Percentiles rank a stretch among this genome's conserved stretches.
phyloP scores from a whole-genome alignment of 1,140 invertebrate genomes.

The Lethrus apterus region DNA sequence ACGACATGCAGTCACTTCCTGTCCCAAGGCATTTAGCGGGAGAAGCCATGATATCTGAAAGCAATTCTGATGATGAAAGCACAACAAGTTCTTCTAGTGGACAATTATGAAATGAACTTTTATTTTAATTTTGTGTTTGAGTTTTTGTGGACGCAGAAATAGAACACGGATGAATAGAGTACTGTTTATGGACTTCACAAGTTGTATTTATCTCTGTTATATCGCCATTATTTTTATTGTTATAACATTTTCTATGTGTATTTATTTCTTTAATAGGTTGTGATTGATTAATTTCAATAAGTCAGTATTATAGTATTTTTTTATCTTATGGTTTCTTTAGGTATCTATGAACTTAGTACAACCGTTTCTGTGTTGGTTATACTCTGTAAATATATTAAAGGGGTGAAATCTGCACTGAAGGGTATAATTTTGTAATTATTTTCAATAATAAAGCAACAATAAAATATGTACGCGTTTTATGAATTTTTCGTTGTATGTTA shows the following conservation, averaged over 20 bases:
- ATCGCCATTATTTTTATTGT: background rate
- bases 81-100: conserved; percentile 39
- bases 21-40: conserved; percentile 54
- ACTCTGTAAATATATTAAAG: no score
- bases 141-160: background rate
- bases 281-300: conserved; percentile 13
- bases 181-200: background rate
- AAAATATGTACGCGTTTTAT: no score
- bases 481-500: no score
- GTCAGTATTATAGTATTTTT: conserved; percentile 13
- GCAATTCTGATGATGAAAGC: conserved; percentile 49
- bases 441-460: no score
- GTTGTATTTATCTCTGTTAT: background rate
- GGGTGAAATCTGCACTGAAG: no score
- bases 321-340: conserved; percentile 4
- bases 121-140: no score
- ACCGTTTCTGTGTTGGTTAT: no score
- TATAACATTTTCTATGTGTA: background rate
- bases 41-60: conserved; percentile 49
- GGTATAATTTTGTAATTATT: no score
- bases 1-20: conserved; percentile 27
- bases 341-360: conserved; percentile 6
- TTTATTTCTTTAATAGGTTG: conserved; percentile 9
- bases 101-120: conserved; percentile 35
- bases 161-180: background rate